Evolutionary conservation across 2,888 invertebrate species (phyloP), one percentile per base, ranked within the genome.

Genomic region (Meghimatium bilineatum): DNA sequence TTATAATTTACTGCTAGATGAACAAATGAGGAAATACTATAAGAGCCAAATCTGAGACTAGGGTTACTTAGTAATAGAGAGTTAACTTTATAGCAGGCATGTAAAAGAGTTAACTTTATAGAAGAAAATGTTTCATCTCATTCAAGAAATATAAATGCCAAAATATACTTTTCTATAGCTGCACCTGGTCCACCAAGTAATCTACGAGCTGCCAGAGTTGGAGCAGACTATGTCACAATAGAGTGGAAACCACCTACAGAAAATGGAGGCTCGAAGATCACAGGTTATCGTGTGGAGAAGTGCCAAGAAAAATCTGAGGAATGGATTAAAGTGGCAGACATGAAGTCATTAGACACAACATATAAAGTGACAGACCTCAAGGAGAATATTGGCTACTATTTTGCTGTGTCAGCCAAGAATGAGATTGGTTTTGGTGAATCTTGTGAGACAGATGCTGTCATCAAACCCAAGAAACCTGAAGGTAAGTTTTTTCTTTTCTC

Each of bases 181-280:
- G 84, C 96, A 77, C 91, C 91, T 23, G 88, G 87, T 17, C 84
- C 90, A 78, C 91, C 91, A 36, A 84, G 87, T 26, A 84, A 88
- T 60, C 83, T 91, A 17, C 85, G 85, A 52, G 86, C 89, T 10
- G 81, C 85, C 12, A 88, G 87, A 67, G 76, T 89, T n/a, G 88
- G 88, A 17, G 80, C 87, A 26, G 88, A 89, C 77, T 82, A 86
- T 74, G 88, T 90, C 69, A 87, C 87, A 8, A 80, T 91, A 32
- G 87, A 88, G 60, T 91, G 91, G 91, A 86, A 87, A 74, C 85
- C 90, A 12, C 91, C 90, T 1, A 71, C 77, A 29, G 78, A 87
- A 56, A 89, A 90, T 83, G 91, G 91, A 49, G 90, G 90, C 0
- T 79, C 88, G 29, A 91, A 92, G 66, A 84, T 91, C 74, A 89